These are phyloP conservation scores for Bovichtus diacanthus DNA, from an alignment of 2,797 vertebrate species.

Conservation along the genomic window DNA sequence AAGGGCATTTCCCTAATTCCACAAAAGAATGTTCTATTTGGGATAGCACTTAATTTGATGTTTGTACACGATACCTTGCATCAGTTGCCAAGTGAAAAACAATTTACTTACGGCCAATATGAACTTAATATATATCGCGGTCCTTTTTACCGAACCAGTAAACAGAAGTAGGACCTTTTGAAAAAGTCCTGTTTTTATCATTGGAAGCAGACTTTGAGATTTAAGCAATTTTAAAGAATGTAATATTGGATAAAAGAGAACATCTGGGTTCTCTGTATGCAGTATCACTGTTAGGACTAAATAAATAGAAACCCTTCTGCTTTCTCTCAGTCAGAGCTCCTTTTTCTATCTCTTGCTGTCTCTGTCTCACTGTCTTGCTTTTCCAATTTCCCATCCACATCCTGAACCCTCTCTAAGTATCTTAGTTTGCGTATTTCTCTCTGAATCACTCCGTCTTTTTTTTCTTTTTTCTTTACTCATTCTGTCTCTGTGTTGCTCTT, in stretches of 20 bases:
- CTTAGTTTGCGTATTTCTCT: constrained; percentile 46
- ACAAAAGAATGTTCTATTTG: constrained; percentile 83
- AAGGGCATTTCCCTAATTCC: constrained; percentile 82
- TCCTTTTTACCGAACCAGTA: constrained; percentile 51
- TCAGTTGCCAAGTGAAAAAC: constrained; percentile 78
- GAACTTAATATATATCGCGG: constrained; percentile 66
- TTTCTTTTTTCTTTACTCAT: constrained; percentile 12
- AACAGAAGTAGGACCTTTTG: constrained; percentile 72
- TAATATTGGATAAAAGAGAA: constrained; percentile 79
- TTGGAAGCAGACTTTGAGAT: constrained; percentile 75
- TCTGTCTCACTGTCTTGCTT: constrained; percentile 41
- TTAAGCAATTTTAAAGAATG: constrained; percentile 76
- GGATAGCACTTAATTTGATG: constrained; percentile 77
- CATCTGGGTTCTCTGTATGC: constrained; percentile 76
- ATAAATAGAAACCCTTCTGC: constrained; percentile 66
- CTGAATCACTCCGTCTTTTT: constrained; percentile 34
- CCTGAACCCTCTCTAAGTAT: constrained; percentile 36
- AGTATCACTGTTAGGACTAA: constrained; percentile 61
- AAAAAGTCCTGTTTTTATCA: constrained; percentile 74
- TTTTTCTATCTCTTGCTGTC: constrained; percentile 43
- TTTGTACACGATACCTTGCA: constrained; percentile 66
- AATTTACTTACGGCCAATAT: constrained; percentile 77
- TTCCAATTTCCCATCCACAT: constrained; percentile 45
- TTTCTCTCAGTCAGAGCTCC: constrained; percentile 53
- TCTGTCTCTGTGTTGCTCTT: constrained; percentile 18